Evolutionary conservation across 92 coral and sea anemone species (phyloP).

Genomic region (Paragorgia papillata): DNA sequence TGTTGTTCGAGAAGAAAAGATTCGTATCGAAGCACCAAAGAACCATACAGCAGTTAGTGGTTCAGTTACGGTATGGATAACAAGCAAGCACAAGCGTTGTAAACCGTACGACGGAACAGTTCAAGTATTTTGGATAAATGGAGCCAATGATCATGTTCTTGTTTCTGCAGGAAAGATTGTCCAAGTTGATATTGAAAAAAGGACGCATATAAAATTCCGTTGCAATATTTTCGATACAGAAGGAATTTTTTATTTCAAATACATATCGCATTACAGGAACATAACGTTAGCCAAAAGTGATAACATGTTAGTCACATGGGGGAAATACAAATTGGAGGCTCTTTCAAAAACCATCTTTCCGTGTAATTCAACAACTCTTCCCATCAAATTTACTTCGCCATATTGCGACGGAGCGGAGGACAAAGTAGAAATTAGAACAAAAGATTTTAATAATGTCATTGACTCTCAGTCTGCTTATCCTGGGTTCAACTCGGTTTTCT

Average conservation of each 20-base stretch:
- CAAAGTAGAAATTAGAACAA: slow-evolving; percentile 62
- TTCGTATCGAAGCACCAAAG: slow-evolving; percentile 65
- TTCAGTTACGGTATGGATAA: slow-evolving; percentile 77
- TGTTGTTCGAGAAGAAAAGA: slow-evolving; percentile 63
- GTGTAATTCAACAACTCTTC: slow-evolving; percentile 69
- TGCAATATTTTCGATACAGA: slow-evolving; percentile 80
- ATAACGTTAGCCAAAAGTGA: slow-evolving; percentile 63
- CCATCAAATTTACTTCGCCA: slow-evolving; percentile 70
- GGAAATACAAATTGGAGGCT: slow-evolving; percentile 57
- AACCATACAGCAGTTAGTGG: slow-evolving; percentile 90
- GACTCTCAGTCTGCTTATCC: slow-evolving; percentile 60
- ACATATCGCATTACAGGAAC: slow-evolving; percentile 65
- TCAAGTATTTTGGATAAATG: slow-evolving; percentile 66
- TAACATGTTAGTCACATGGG: slow-evolving; percentile 72
- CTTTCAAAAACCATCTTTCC: slow-evolving; percentile 74
- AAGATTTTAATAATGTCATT: slow-evolving; percentile 64
- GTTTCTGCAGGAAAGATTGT: slow-evolving; percentile 73
- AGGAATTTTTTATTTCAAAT: slow-evolving; percentile 77
- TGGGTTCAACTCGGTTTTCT: slow-evolving; percentile 62
- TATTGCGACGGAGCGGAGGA: slow-evolving; percentile 70
- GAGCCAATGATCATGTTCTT: slow-evolving; percentile 53
- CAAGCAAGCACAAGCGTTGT: slow-evolving; percentile 71
- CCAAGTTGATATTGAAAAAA: slow-evolving; percentile 66
- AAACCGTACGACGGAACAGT: slow-evolving; percentile 74
- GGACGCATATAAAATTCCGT: slow-evolving; percentile 73